These are phyloP conservation scores for Leptinotarsa texana DNA, from an alignment of 1,140 invertebrate species.

Conservation along the genomic window DNA sequence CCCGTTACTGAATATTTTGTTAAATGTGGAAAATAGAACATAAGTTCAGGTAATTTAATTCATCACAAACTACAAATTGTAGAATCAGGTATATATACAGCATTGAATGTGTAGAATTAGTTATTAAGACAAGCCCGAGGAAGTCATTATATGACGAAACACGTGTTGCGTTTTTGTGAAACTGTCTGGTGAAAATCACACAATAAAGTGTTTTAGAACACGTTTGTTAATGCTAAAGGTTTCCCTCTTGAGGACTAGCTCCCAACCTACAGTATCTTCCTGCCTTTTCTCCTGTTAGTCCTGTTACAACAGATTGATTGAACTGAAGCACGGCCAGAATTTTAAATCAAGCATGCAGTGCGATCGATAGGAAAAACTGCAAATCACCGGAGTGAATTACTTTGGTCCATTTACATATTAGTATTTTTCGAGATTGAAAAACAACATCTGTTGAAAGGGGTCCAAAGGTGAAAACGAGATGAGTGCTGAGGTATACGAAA, in stretches of 20 bases:
- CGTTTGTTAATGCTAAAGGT: no score
- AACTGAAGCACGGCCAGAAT: conserved; percentile 2
- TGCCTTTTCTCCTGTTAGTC: neutral
- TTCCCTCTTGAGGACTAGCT: neutral
- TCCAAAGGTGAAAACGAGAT: neutral
- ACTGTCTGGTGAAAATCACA: no score
- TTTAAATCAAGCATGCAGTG: neutral
- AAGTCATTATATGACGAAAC: no score
- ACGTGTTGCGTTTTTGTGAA: no score
- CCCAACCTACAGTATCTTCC: neutral
- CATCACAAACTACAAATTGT: no score
- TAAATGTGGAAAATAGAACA: no score
- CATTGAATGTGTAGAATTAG: no score
- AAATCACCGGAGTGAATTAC: conserved; percentile 5
- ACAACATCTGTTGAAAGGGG: neutral
- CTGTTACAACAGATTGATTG: conserved; percentile 1
- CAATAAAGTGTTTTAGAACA: no score
- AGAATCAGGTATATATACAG: no score
- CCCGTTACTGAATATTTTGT: no score
- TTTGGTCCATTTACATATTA: neutral
- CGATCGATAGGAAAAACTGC: conserved; percentile 7
- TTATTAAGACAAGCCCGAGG: no score
- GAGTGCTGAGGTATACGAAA: neutral
- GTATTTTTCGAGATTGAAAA: neutral
- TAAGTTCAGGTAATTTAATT: no score